Conservation (phyloP, 1,140 invertebrate species). For the Colletes latitarsis region DNA sequence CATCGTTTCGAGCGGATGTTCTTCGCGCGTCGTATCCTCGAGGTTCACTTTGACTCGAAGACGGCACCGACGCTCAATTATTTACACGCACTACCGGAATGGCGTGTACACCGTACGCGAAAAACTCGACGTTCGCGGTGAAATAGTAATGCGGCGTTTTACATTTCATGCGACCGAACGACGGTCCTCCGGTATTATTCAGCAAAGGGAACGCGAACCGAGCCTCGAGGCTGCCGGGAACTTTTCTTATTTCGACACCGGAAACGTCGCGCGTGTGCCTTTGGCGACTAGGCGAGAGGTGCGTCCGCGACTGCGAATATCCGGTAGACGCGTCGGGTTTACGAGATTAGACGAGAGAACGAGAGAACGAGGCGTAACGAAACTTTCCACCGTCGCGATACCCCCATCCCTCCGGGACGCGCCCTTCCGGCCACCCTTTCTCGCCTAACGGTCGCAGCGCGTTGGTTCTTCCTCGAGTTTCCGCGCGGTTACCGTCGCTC, state of each 20-base stretch:
- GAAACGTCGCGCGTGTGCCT: neutral
- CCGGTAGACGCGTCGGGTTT: conserved; percentile 11
- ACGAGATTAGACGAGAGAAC: conserved; percentile 43
- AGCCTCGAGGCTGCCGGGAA: conserved; percentile 40
- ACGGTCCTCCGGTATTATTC: conserved; percentile 53
- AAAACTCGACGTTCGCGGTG: conserved; percentile 38
- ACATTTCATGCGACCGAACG: conserved; percentile 58
- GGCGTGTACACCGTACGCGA: conserved; percentile 26
- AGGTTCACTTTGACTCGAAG: neutral
- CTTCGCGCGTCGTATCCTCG: neutral
- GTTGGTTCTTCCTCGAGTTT: conserved; percentile 9
- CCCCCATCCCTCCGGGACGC: no score
- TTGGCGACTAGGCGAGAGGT: conserved; percentile 11
- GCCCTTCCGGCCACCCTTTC: neutral
- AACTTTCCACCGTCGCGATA: conserved; percentile 21
- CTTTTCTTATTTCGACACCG: conserved; percentile 58
- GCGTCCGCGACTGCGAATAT: conserved; percentile 13
- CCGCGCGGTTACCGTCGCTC: conserved; percentile 28
- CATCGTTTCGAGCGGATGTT: neutral
- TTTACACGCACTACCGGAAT: conserved; percentile 50
- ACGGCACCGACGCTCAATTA: conserved; percentile 48
- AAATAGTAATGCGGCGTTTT: conserved; percentile 63
- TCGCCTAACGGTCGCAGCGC: neutral
- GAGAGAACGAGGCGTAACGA: conserved; percentile 17
- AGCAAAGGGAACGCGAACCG: conserved; percentile 32